Evolutionary conservation across 53 echinoderm and acorn worm genomes (phyloP).

Genomic region (Luidia sarsii): DNA sequence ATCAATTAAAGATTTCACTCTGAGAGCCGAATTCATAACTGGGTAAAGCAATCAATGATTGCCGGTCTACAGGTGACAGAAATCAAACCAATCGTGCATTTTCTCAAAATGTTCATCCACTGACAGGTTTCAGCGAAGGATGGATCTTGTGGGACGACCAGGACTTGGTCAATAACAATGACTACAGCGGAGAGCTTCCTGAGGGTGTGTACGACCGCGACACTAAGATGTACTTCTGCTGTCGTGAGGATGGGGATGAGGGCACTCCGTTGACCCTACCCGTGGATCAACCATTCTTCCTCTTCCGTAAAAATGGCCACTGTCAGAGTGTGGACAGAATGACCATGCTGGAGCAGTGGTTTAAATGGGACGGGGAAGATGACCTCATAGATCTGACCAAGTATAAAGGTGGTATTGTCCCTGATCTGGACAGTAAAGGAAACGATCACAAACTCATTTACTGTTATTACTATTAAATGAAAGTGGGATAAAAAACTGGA

Average conservation of each 20-base stretch:
- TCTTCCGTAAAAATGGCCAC: slow-evolving; percentile 4
- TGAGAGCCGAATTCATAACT: too few species aligned
- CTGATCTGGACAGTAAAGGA: slow-evolving; percentile 26
- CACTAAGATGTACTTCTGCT: slow-evolving; percentile 53
- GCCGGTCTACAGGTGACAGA: too few species aligned
- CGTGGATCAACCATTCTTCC: slow-evolving; percentile 28
- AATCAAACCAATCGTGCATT: too few species aligned
- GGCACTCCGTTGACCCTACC: slow-evolving; percentile 18
- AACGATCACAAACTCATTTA: slow-evolving; percentile 36
- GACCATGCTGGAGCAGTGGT: slow-evolving; percentile 35
- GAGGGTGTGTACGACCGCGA: slow-evolving; percentile 47
- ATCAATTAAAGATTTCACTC: too few species aligned
- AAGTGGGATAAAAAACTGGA: too few species aligned
- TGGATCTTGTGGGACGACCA: slow-evolving; percentile 68
- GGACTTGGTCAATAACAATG: slow-evolving; percentile 21
- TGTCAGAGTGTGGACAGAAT: slow-evolving; percentile 35
- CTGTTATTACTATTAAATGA: slow-evolving; percentile 39
- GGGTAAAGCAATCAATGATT: too few species aligned
- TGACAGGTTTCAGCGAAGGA: slow-evolving; percentile 47
- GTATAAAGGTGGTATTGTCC: slow-evolving; percentile 20
- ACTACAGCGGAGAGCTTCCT: slow-evolving; percentile 20
- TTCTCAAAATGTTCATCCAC: too few species aligned
- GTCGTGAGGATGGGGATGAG: slow-evolving; percentile 22
- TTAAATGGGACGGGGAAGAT: slow-evolving; percentile 54
- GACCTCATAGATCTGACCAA: slow-evolving; percentile 9